Conservation (phyloP, 2,888 invertebrate genomes). For the Oscheius sp. region DNA sequence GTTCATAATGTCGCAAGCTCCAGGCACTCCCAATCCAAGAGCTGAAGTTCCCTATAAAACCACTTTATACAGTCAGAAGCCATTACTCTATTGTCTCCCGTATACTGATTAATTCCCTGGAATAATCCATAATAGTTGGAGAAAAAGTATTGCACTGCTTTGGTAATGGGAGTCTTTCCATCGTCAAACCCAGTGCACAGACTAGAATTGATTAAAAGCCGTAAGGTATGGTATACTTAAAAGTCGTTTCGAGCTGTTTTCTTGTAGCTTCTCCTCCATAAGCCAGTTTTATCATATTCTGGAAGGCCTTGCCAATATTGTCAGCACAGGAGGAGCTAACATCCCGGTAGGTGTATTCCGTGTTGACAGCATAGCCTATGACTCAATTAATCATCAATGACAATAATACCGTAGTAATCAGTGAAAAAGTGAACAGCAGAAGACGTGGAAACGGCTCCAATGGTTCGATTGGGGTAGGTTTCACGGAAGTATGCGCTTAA, state of each 20-base stretch:
- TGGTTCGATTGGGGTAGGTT: slow-evolving; percentile 48
- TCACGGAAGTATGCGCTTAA: slow-evolving; percentile 50
- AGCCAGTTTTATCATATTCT: slow-evolving; percentile 34
- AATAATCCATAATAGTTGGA: slow-evolving; percentile 85
- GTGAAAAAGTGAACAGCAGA: slow-evolving; percentile 51
- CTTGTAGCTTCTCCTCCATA: slow-evolving; percentile 36
- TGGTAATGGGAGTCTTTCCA: slow-evolving; percentile 32
- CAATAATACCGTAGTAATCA: slow-evolving; percentile 44
- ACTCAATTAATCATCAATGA: background rate
- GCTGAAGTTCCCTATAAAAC: slow-evolving; percentile 35
- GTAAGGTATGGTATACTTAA: slow-evolving; percentile 32
- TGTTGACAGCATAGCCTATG: slow-evolving; percentile 52
- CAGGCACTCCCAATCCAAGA: slow-evolving; percentile 43
- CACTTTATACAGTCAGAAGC: background rate
- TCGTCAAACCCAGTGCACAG: slow-evolving; percentile 43
- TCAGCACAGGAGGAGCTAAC: slow-evolving; percentile 38
- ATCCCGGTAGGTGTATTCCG: slow-evolving; percentile 44
- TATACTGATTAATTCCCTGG: slow-evolving; percentile 91
- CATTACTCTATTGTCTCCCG: slow-evolving; percentile 73
- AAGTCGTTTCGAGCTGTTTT: slow-evolving; percentile 26
- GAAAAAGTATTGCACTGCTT: slow-evolving; percentile 80
- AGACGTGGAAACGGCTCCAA: slow-evolving; percentile 52
- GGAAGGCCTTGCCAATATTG: slow-evolving; percentile 40
- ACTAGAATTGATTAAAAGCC: slow-evolving; percentile 21
- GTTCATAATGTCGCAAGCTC: slow-evolving; percentile 40